These are phyloP conservation scores for Drosophila navojoa DNA, from an alignment of 1,140 invertebrate genomes.

Conservation along the genomic window DNA sequence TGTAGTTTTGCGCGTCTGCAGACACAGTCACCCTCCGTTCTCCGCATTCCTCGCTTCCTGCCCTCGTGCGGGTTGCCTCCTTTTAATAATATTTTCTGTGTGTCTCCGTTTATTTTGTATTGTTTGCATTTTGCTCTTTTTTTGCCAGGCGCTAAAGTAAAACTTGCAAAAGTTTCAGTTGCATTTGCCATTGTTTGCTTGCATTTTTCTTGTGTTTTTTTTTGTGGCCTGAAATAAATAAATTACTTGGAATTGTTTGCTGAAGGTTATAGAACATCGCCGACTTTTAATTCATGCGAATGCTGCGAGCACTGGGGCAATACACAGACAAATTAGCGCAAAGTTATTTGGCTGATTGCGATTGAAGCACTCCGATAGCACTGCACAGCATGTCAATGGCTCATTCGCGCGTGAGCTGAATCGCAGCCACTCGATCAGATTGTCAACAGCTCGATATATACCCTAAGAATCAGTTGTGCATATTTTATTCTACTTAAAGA, in stretches of 20 bases:
- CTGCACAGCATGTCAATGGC: slow-evolving; percentile 42
- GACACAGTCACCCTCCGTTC: too few relatives aligned
- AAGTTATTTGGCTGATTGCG: slow-evolving; percentile 53
- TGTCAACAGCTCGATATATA: slow-evolving; percentile 2
- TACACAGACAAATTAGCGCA: slow-evolving; percentile 64
- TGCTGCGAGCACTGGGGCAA: slow-evolving; percentile 23
- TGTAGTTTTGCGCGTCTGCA: too few relatives aligned
- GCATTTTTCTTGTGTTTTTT: slow-evolving; percentile 1
- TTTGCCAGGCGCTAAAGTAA: slow-evolving; percentile 28
- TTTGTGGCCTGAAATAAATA: slow-evolving; percentile 36
- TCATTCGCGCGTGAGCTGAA: slow-evolving; percentile 43
- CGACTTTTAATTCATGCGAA: slow-evolving; percentile 61
- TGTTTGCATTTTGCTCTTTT: slow-evolving; percentile 56
- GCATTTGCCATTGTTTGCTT: slow-evolving; percentile 53
- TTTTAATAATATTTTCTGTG: slow-evolving; percentile 51
- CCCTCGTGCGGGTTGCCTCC: slow-evolving; percentile 12
- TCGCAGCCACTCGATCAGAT: slow-evolving; percentile 6
- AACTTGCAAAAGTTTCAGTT: slow-evolving; percentile 46
- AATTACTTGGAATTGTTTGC: slow-evolving; percentile 64
- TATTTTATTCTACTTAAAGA: too few relatives aligned
- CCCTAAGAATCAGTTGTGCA: background rate
- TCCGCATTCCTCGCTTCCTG: background rate
- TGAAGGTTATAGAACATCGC: slow-evolving; percentile 21
- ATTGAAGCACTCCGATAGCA: slow-evolving; percentile 48
- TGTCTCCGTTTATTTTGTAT: slow-evolving; percentile 52